A percentile compares a stretch with the other conserved stretches of the same genome.
phyloP scores from a whole-genome alignment of 2,113 vertebrate species.

The Gambusia holbrooki region DNA sequence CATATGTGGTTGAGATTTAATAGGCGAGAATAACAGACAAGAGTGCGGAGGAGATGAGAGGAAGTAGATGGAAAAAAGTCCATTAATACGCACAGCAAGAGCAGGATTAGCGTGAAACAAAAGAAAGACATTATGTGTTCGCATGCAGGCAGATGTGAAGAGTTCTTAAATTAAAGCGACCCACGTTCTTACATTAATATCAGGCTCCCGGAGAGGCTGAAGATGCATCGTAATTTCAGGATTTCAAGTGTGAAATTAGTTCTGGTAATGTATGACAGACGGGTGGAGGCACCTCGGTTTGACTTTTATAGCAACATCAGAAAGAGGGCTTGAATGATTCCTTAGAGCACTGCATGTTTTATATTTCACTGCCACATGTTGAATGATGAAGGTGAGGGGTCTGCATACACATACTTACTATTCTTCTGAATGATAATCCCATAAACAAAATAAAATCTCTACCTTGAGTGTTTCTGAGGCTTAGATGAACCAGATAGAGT shows the following conservation, averaged over 20 bases:
- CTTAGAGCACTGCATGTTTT: background rate
- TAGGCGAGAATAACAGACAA: slow-evolving; percentile 7
- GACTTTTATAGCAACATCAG: background rate
- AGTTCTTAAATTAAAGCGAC: slow-evolving; percentile 37
- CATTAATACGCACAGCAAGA: slow-evolving; percentile 39
- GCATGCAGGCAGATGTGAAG: slow-evolving; percentile 31
- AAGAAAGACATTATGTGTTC: slow-evolving; percentile 22
- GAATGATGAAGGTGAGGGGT: background rate
- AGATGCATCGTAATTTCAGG: slow-evolving; percentile 31
- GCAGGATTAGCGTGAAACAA: slow-evolving; percentile 32
- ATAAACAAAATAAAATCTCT: background rate
- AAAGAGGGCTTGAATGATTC: slow-evolving; percentile 14
- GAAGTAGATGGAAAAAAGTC: slow-evolving; percentile 24
- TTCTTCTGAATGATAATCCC: background rate
- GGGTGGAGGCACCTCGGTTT: slow-evolving; percentile 16
- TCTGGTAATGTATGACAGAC: slow-evolving; percentile 19
- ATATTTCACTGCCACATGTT: background rate
- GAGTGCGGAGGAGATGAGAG: slow-evolving; percentile 39
- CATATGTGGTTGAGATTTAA: slow-evolving; percentile 14
- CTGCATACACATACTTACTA: background rate
- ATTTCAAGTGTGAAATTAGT: slow-evolving; percentile 56
- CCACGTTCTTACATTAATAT: slow-evolving; percentile 43
- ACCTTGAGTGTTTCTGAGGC: slow-evolving; percentile 7
- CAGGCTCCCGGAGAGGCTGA: slow-evolving; percentile 34
- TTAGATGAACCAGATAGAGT: slow-evolving; percentile 23